Percentiles rank a stretch among this genome's conserved stretches.
These are phyloP conservation scores for Aphyosemion australe DNA, from an alignment of 2,113 vertebrate genomes.

Conservation along the genomic window DNA sequence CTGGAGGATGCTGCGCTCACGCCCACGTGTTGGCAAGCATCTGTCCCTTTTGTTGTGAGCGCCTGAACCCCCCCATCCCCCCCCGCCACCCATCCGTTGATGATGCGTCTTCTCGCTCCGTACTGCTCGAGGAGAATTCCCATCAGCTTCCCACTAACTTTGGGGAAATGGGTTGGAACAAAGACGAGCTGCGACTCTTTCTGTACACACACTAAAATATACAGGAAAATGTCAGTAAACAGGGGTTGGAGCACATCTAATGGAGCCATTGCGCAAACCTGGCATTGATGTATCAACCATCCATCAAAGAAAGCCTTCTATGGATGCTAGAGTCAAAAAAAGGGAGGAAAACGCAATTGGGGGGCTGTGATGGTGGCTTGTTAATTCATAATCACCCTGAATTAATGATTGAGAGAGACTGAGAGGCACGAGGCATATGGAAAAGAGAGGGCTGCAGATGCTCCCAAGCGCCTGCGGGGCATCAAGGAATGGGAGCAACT, in stretches of 20 bases:
- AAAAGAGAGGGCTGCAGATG: conserved; percentile 71
- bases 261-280: background rate
- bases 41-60: conserved; percentile 31
- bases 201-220: background rate
- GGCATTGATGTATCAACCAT: conserved; percentile 3
- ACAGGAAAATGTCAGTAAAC: conserved; percentile 4
- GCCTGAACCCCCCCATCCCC: background rate
- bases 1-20: conserved; percentile 44
- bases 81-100: background rate
- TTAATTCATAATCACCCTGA: conserved; percentile 77
- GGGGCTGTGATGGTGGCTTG: conserved; percentile 59
- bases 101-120: conserved; percentile 14
- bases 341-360: conserved; percentile 35
- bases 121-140: conserved; percentile 26
- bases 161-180: conserved; percentile 13
- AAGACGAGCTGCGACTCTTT: background rate
- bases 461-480: conserved; percentile 50
- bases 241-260: background rate
- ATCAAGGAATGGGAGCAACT: conserved; percentile 56
- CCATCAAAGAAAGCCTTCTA: conserved; percentile 24
- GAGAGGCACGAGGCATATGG: conserved; percentile 72
- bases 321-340: conserved; percentile 21
- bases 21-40: conserved; percentile 55
- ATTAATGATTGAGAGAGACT: conserved; percentile 74
- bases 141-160: conserved; percentile 15